phyloP scores from a whole-genome alignment of 2,113 vertebrate genomes.

The Grammomys dolichurus region DNA sequence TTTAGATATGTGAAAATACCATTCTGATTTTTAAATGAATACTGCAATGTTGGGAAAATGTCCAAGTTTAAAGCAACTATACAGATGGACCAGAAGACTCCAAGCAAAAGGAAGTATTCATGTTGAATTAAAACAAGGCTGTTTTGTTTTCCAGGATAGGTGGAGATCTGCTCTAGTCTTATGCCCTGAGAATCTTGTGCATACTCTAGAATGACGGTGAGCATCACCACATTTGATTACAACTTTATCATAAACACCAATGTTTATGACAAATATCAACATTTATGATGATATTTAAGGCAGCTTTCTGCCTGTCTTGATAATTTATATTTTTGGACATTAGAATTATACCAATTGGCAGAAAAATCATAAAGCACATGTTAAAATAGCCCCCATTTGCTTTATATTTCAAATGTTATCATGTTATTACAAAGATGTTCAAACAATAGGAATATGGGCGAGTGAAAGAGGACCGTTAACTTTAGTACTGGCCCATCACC shows the following conservation, averaged over 20 bases:
- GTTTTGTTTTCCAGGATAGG: conserved; percentile 82
- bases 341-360: conserved; percentile 31
- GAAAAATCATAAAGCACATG: conserved; percentile 31
- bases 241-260: conserved; percentile 79
- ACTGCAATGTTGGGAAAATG: conserved; percentile 70
- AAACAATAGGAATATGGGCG: conserved; percentile 40
- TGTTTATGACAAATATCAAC: conserved; percentile 75
- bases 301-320: conserved; percentile 66
- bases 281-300: conserved; percentile 41
- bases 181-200: conserved; percentile 80
- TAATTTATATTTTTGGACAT: conserved; percentile 66
- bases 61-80: conserved; percentile 83
- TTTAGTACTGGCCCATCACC: neutral
- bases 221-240: conserved; percentile 70
- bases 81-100: conserved; percentile 82
- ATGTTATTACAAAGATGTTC: conserved; percentile 36
- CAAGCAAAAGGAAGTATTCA: conserved; percentile 81
- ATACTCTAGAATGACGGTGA: conserved; percentile 76
- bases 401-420: neutral
- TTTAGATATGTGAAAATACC: conserved; percentile 51
- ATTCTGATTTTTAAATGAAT: conserved; percentile 80
- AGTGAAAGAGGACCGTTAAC: neutral
- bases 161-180: conserved; percentile 71
- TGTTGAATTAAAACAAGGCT: conserved; percentile 84
- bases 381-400: neutral